Evolutionary conservation across 1,140 invertebrate species (phyloP), one percentile per base, ranked within the genome.

Genomic region (Drosophila equinoxialis): DNA sequence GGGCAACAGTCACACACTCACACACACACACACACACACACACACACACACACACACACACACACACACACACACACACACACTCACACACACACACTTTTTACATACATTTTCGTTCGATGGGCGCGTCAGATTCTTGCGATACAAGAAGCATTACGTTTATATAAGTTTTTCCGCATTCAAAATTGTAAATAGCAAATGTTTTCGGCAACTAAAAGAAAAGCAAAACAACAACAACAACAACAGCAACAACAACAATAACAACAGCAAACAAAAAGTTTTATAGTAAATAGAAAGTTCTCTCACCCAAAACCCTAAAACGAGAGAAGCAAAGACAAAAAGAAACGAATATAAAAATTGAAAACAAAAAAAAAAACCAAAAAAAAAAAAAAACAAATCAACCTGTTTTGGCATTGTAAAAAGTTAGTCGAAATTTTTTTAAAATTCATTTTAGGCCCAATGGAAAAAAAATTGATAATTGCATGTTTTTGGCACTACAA

Each of bases 361-460:
- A 39, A 39, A 37, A 48, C 14, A 37, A 48, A 48, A 17, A 37
- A 48, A 48, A 17, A 65, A 51, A 14, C 33, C 14, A 42, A 60
- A 61, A 58, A 41, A 11, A 57, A 58, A 39, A 45, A 5, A 23
- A 51, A 72, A 58, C 8, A 58, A 37, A 37, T 10, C 35, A 37
- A 37, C 65, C 79, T 86, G 79, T 74, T 85, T 85, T 86, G 81
- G 66, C 81, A 76, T 72, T 77, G 66, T 68, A 82, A 76, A 74
- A 64, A 71, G 54, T 71, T 87, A 90, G 80, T 90, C 79, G 72
- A 86, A 90, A 90, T 87, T 90, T 81, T 90, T 51, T 51, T 51
- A 83, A 83, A 77, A 77, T 69, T 82, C 71, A 63, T 77, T 90
- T 90, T 90, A 90, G 86, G 82, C 86, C 75, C 77, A 79, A 86